Percentiles rank a stretch among this genome's conserved stretches.
These are phyloP conservation scores for Helarctos malayanus DNA, from an alignment of 2,797 vertebrate genomes.

Conservation along the genomic window DNA sequence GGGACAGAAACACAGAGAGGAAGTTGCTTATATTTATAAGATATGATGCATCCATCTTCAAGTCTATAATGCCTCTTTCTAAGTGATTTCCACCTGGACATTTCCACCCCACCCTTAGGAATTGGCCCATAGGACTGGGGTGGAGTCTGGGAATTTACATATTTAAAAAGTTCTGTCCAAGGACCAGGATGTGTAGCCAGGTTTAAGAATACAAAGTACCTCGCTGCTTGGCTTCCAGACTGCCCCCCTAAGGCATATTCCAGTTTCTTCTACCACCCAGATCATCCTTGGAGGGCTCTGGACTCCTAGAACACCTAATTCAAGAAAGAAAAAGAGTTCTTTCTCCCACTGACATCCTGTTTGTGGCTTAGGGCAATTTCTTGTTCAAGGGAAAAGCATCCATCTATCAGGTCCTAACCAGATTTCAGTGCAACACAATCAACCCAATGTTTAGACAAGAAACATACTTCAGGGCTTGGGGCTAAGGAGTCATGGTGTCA, in stretches of 20 bases:
- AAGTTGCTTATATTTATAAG: background rate
- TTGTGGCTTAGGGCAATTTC: background rate
- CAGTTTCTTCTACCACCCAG: background rate
- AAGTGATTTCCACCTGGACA: background rate
- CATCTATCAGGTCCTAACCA: background rate
- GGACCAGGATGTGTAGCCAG: background rate
- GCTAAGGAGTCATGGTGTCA: background rate
- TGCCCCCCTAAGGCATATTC: background rate
- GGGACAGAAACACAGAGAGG: background rate
- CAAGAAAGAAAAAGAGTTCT: background rate
- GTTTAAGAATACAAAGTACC: background rate
- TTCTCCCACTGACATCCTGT: background rate
- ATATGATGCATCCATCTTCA: background rate
- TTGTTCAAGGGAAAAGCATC: constrained; percentile 25
- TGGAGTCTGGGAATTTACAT: background rate
- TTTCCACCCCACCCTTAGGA: background rate
- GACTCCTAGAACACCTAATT: background rate
- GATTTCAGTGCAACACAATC: background rate
- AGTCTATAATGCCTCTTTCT: background rate
- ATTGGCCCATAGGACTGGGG: background rate
- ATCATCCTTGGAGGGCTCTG: background rate
- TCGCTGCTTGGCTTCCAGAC: background rate
- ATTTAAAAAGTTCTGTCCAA: background rate
- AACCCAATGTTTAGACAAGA: constrained; percentile 12
- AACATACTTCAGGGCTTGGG: background rate